These are phyloP conservation scores for Stenoptilia bipunctidactyla DNA, from an alignment of 2,888 invertebrate genomes.

Conservation along the genomic window DNA sequence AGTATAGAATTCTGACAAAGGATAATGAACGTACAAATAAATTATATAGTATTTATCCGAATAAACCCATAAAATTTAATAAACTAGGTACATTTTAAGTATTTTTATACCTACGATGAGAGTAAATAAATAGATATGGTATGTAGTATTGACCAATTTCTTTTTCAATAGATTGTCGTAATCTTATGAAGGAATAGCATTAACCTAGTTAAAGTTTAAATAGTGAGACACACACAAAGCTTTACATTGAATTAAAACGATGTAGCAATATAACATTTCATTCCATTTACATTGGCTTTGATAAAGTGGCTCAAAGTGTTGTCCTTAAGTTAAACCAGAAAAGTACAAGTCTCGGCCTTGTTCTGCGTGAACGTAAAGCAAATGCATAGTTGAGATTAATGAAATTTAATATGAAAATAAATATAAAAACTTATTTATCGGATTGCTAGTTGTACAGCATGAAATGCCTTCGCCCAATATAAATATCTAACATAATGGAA, in stretches of 20 bases:
- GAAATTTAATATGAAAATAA: neutral
- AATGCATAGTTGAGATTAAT: constrained; percentile 6
- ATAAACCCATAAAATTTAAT: constrained; percentile 38
- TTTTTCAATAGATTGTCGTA: constrained; percentile 22
- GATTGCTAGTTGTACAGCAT: constrained; percentile 48
- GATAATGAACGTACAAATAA: constrained; percentile 61
- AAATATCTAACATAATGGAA: neutral
- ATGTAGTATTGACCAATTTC: constrained; percentile 47
- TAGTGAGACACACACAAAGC: constrained; percentile 38
- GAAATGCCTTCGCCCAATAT: constrained; percentile 28
- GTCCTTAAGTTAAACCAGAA: constrained; percentile 35
- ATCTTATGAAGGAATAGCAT: constrained; percentile 22
- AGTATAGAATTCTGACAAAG: constrained; percentile 29
- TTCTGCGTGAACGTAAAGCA: constrained; percentile 24
- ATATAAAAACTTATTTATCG: constrained; percentile 26
- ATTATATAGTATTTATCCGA: constrained; percentile 47
- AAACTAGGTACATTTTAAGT: constrained; percentile 38
- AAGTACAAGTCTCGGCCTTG: constrained; percentile 66
- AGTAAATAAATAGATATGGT: constrained; percentile 34
- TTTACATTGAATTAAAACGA: constrained; percentile 33
- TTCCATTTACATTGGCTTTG: constrained; percentile 36
- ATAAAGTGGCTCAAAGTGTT: constrained; percentile 24
- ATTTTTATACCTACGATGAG: constrained; percentile 56
- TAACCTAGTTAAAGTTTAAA: constrained; percentile 25
- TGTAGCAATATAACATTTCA: constrained; percentile 42